These are phyloP conservation scores for Semnornis frantzii DNA, from an alignment of 2,113 vertebrate genomes.

Conservation along the genomic window DNA sequence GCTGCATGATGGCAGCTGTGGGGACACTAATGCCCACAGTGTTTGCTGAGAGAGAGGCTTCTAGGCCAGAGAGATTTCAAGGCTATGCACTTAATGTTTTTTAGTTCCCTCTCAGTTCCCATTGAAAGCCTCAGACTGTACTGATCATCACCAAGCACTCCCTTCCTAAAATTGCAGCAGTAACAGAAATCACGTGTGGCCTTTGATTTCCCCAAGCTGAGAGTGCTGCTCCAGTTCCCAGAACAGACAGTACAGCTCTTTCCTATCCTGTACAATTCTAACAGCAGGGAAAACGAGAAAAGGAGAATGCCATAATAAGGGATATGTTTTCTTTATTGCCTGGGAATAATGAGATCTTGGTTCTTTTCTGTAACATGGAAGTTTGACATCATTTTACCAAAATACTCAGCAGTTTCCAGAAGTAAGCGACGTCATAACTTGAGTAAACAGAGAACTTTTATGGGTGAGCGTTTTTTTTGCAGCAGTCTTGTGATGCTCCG, in stretches of 20 bases:
- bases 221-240: not conserved
- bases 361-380: not conserved
- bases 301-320: not conserved
- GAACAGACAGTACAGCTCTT: not conserved
- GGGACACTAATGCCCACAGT: not conserved
- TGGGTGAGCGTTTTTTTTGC: not conserved
- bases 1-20: not conserved
- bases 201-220: not conserved
- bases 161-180: not conserved
- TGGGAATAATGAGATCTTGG: not conserved
- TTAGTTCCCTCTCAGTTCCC: not conserved
- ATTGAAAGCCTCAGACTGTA: not conserved
- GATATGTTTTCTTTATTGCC: not conserved
- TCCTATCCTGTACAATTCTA: not conserved
- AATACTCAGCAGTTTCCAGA: conserved; percentile 13
- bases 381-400: not conserved
- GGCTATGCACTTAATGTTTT: not conserved
- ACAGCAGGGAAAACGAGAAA: not conserved
- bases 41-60: not conserved
- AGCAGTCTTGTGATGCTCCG: not conserved
- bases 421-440: not conserved
- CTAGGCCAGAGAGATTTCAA: not conserved
- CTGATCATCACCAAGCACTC: not conserved
- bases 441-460: not conserved
- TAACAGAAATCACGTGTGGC: not conserved